phyloP scores from a whole-genome alignment of 2,797 vertebrate species.

The Squalus acanthias region DNA sequence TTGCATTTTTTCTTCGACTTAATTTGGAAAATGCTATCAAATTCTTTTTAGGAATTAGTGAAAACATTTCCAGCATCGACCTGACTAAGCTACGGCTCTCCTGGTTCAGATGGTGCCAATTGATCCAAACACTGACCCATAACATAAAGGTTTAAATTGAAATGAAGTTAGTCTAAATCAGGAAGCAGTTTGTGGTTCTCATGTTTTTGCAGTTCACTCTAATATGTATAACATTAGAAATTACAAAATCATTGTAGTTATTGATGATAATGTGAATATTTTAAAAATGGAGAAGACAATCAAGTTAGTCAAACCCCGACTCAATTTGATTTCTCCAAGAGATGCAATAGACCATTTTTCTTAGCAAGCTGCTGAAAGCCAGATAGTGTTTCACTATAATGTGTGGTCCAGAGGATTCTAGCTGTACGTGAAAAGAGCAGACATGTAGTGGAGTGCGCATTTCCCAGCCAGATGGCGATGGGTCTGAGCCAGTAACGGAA shows the following conservation, averaged over 20 bases:
- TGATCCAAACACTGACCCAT: not conserved
- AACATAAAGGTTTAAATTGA: not conserved
- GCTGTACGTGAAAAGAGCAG: no score
- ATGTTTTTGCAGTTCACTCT: not conserved
- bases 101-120: not conserved
- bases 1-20: not conserved
- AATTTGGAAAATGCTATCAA: not conserved
- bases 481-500: not conserved
- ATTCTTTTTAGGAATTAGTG: not conserved
- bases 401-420: not conserved
- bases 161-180: not conserved
- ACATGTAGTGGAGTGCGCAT: not conserved
- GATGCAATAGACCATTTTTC: not conserved
- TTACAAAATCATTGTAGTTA: no score
- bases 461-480: not conserved
- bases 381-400: not conserved
- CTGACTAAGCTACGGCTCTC: no score
- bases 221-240: not conserved
- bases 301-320: not conserved
- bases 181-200: not conserved
- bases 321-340: not conserved
- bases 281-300: not conserved
- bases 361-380: not conserved
- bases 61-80: not conserved
- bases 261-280: not conserved